Evolutionary conservation across 2,888 invertebrate genomes (phyloP), one percentile per base, ranked within the genome.

Genomic region (Physocephala rufipes): DNA sequence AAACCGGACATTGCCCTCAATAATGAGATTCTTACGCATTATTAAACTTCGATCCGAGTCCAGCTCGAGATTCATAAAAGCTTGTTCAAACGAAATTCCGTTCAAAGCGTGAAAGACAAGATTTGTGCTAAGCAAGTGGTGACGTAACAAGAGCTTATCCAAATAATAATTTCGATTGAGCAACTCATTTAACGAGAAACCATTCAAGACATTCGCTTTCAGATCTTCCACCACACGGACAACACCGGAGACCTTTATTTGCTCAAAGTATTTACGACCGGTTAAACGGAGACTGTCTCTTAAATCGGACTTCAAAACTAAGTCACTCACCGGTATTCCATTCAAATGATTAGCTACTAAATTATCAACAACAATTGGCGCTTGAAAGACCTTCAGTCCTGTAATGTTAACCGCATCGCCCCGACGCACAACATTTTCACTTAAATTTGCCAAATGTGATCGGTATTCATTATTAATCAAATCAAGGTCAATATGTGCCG

Each of bases 1-100:
- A 66, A 85, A 85, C 3, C 78, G 68, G 1, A 80, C 79, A 70
- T 79, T 81, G 0, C 85, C 85, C 65, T 83, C 81, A 1, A 85
- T 75, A 24, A 79, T 76, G 2, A 85, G 75, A 61, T 83, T 80
- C 69, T 85, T 85, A 67, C 78, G 80, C 0, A 85, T 76, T 26
- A 82, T 67, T 21, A 85, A 59, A 28, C 75, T 76, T 1, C 78
- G 59, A 1, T 74, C 45, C 1, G 71, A 24, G 21, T 64, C 59
- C 28, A 79, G 71, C 55, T 73, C 49, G 7, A 81, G 69, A 71
- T 77, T 77, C 21, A 71, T 70, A 16, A 83, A 79, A 26, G 84
- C 71, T 30, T 79, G 78, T 55, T 80, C 78, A 15, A 83, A 79
- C 1, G 79, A 49, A 61, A 83, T 77, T 0, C 81, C 81, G 70